phyloP scores from a whole-genome alignment of 2,797 vertebrate species.

The Tiaroga cobitis region DNA sequence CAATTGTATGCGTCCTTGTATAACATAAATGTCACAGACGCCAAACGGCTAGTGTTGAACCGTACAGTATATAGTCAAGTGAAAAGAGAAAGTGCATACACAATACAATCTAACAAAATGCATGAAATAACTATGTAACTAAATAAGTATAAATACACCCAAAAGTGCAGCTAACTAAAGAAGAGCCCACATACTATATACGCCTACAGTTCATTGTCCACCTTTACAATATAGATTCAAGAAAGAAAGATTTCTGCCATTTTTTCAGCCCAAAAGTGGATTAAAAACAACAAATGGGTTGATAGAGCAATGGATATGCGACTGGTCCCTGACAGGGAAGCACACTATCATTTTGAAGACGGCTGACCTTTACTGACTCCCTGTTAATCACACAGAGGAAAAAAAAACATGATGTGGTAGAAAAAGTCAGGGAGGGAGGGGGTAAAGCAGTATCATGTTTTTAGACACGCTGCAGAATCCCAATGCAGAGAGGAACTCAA shows the following conservation, averaged over 20 bases:
- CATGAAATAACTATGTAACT: too few species aligned
- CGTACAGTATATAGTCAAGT: background rate
- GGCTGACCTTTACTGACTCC: slow-evolving; percentile 30
- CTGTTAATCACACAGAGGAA: slow-evolving; percentile 31
- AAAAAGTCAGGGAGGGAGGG: background rate
- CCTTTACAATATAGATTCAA: background rate
- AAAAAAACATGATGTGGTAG: slow-evolving; percentile 33
- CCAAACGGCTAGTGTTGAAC: background rate
- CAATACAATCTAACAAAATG: background rate
- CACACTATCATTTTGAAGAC: slow-evolving; percentile 21
- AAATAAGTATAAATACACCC: background rate
- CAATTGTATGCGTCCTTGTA: background rate
- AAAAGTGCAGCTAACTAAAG: background rate
- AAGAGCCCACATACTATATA: background rate
- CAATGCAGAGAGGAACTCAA: slow-evolving; percentile 69
- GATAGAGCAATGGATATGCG: background rate
- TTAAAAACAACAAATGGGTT: slow-evolving; percentile 32
- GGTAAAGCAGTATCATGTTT: slow-evolving; percentile 67
- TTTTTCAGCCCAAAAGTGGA: background rate
- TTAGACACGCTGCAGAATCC: slow-evolving; percentile 64
- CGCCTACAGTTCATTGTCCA: background rate
- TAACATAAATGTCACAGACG: background rate
- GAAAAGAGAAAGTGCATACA: background rate
- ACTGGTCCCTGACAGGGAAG: slow-evolving; percentile 2
- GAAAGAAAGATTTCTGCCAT: background rate